Conservation (phyloP, 2,797 vertebrate species). For the Cossypha caffra region DNA sequence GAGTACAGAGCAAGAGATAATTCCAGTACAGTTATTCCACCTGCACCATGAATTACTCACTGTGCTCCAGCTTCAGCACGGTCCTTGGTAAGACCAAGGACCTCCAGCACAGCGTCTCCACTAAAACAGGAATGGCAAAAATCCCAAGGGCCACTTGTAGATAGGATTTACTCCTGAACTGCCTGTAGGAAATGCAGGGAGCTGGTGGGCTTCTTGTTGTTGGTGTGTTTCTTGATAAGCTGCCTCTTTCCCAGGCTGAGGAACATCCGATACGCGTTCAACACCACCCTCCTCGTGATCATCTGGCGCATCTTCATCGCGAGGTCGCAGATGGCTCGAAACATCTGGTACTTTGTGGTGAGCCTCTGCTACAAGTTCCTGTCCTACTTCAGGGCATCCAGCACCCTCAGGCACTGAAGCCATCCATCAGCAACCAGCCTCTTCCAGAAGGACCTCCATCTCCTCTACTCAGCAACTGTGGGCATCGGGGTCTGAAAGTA, state of each 20-base stretch:
- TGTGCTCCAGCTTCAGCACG: background rate
- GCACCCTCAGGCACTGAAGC: slow-evolving; percentile 80
- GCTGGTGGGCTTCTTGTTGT: background rate
- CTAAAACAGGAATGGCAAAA: background rate
- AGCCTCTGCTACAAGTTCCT: slow-evolving; percentile 96
- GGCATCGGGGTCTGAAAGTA: slow-evolving; percentile 45
- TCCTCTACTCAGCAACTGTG: slow-evolving; percentile 50
- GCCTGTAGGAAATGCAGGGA: background rate
- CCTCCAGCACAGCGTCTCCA: background rate
- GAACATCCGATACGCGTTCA: slow-evolving; percentile 93
- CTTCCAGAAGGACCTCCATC: slow-evolving; percentile 50
- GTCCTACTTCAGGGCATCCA: slow-evolving; percentile 93
- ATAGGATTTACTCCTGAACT: background rate
- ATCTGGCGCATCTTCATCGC: slow-evolving; percentile 95
- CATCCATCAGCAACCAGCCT: background rate
- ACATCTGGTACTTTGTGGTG: slow-evolving; percentile 96
- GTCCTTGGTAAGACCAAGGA: background rate
- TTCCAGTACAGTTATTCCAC: background rate
- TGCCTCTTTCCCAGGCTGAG: slow-evolving; percentile 81
- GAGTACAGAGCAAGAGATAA: background rate
- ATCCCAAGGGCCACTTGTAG: background rate
- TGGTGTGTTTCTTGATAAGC: background rate
- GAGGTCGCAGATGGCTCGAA: slow-evolving; percentile 92
- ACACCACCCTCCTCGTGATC: slow-evolving; percentile 88
- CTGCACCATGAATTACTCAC: background rate